These are phyloP conservation scores for Tenualosa ilisha DNA, from an alignment of 2,797 vertebrate species.

Conservation along the genomic window DNA sequence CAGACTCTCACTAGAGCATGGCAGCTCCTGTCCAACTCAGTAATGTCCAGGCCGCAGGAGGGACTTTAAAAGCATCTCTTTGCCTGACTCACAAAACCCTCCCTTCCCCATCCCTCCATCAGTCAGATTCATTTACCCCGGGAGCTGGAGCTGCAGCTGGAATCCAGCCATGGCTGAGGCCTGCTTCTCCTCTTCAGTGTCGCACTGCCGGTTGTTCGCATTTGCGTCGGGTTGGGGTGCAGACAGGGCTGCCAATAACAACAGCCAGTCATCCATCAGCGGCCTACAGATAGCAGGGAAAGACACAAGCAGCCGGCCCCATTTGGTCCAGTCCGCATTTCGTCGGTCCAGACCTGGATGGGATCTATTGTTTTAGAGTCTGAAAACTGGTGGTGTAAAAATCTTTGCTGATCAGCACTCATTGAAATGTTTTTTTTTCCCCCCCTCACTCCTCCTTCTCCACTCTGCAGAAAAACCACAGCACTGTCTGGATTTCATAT, in stretches of 20 bases:
- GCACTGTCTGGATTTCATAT: constrained; percentile 17
- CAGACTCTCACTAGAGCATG: background rate
- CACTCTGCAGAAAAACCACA: constrained; percentile 6
- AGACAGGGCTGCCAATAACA: constrained; percentile 44
- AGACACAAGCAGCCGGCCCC: background rate
- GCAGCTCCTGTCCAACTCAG: background rate
- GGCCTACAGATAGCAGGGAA: constrained; percentile 21
- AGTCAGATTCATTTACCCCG: constrained; percentile 42
- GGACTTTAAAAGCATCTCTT: background rate
- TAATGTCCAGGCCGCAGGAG: background rate
- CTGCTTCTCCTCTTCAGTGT: constrained; percentile 34
- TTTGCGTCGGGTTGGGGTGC: background rate
- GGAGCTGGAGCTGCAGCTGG: constrained; percentile 39
- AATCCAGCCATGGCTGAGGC: constrained; percentile 32
- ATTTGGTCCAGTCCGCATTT: background rate
- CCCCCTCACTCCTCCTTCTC: background rate
- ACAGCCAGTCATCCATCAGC: constrained; percentile 27
- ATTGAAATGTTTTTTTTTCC: background rate
- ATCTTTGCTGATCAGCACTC: background rate
- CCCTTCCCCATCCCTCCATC: background rate
- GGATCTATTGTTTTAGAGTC: background rate
- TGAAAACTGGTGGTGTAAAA: background rate
- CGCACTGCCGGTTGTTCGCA: constrained; percentile 35
- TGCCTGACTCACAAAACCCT: background rate
- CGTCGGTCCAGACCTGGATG: background rate